phyloP scores from a whole-genome alignment of 30 jellyfish, hydroid and myxozoan species.

The Hydractinia symbiolongicarpus region DNA sequence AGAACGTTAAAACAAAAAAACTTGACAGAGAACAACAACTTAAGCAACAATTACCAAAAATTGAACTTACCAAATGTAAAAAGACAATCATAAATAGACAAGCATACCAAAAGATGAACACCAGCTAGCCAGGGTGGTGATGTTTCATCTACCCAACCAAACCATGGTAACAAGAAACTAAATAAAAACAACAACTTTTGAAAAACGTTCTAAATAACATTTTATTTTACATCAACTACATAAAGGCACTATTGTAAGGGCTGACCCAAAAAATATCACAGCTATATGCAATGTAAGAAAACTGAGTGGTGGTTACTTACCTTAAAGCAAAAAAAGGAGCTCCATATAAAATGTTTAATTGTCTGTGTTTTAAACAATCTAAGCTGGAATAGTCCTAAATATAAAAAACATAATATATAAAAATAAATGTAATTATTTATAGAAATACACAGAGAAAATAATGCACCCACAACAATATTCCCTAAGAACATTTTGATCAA shows the following conservation, averaged over 20 bases:
- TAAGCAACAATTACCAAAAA: neutral
- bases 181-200: neutral
- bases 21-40: neutral
- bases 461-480: no score
- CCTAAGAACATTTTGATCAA: no score
- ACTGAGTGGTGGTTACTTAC: slow-evolving; percentile 3
- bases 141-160: slow-evolving; percentile 64
- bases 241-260: no score
- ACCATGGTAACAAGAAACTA: slow-evolving; percentile 78
- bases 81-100: slow-evolving; percentile 65
- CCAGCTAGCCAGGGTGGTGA: slow-evolving; percentile 74
- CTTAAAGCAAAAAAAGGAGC: slow-evolving; percentile 72
- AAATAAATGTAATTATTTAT: no score
- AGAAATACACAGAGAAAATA: no score
- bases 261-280: neutral
- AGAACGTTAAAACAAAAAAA: neutral
- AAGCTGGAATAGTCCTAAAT: slow-evolving; percentile 54
- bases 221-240: no score
- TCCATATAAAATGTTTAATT: slow-evolving; percentile 69
- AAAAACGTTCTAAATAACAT: neutral
- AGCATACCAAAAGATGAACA: slow-evolving; percentile 50
- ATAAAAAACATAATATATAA: neutral
- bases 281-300: neutral
- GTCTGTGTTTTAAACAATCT: slow-evolving; percentile 52
- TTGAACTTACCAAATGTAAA: slow-evolving; percentile 60